Conservation (phyloP, 2,888 invertebrate species). For the Alcis repandata region DNA sequence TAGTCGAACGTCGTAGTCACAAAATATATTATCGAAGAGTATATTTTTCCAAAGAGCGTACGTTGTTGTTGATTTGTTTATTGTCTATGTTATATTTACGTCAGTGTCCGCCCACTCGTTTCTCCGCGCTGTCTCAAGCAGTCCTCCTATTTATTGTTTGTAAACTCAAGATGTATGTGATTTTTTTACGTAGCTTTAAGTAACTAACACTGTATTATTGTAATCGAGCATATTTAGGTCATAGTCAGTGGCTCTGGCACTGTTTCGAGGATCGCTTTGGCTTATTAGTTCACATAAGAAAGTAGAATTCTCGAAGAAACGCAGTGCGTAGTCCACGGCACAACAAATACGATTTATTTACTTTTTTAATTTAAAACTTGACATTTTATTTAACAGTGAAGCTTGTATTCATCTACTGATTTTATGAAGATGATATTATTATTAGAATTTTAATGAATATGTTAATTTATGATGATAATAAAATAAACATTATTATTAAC, state of each 20-base stretch:
- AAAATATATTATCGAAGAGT: conserved; percentile 66
- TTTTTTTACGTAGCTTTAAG: conserved; percentile 80
- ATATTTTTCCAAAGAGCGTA: conserved; percentile 78
- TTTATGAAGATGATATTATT: conserved; percentile 72
- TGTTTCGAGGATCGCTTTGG: conserved; percentile 71
- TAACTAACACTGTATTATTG: conserved; percentile 65
- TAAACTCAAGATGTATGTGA: conserved; percentile 84
- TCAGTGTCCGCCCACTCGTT: conserved; percentile 76
- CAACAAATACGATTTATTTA: conserved; percentile 45
- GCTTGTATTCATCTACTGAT: conserved; percentile 77
- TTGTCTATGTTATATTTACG: conserved; percentile 60
- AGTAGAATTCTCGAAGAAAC: conserved; percentile 69
- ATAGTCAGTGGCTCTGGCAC: conserved; percentile 58
- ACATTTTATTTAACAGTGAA: conserved; percentile 69
- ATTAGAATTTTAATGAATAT: conserved; percentile 58
- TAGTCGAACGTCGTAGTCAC: conserved; percentile 76
- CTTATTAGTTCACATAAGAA: conserved; percentile 79
- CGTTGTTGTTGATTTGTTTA: conserved; percentile 68
- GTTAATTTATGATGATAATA: conserved; percentile 75
- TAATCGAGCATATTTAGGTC: conserved; percentile 55
- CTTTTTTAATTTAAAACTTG: conserved; percentile 56
- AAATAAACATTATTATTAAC: conserved; percentile 78
- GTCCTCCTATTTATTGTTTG: conserved; percentile 78
- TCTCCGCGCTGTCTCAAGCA: conserved; percentile 79
- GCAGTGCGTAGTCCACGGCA: conserved; percentile 55